Evolutionary conservation across 2,113 vertebrate species (phyloP).

Genomic region (Gallinago undulata): DNA sequence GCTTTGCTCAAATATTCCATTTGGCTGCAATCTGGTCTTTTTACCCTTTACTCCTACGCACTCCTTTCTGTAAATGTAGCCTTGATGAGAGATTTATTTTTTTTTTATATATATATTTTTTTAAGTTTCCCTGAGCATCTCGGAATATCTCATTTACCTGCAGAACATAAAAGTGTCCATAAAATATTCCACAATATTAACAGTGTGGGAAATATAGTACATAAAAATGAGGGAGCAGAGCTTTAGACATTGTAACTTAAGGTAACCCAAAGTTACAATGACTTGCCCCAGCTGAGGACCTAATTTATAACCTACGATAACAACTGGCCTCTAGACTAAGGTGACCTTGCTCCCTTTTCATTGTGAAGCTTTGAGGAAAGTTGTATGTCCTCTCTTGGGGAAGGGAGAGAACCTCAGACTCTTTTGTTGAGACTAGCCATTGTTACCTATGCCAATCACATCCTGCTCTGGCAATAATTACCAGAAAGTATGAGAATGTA

Average conservation of each 20-base stretch:
- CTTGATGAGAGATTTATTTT: background rate
- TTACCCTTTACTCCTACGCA: background rate
- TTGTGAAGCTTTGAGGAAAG: background rate
- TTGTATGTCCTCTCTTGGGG: background rate
- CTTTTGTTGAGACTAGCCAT: background rate
- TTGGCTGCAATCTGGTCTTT: background rate
- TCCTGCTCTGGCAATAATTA: slow-evolving; percentile 3
- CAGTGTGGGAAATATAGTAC: background rate
- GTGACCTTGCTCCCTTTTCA: background rate
- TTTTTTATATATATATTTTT: background rate
- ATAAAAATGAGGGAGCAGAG: background rate
- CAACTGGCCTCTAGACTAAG: background rate
- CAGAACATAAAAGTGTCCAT: background rate
- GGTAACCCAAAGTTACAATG: background rate
- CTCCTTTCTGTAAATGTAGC: background rate
- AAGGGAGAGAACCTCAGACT: background rate
- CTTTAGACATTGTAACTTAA: background rate
- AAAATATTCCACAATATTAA: background rate
- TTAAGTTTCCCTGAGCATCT: background rate
- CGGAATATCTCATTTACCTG: background rate
- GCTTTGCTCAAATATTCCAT: background rate
- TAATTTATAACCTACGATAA: background rate
- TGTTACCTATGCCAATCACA: slow-evolving; percentile 19
- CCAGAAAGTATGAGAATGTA: background rate
- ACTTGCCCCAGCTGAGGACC: background rate